Conservation (phyloP, 2,113 vertebrate species). For the Perca fluviatilis region DNA sequence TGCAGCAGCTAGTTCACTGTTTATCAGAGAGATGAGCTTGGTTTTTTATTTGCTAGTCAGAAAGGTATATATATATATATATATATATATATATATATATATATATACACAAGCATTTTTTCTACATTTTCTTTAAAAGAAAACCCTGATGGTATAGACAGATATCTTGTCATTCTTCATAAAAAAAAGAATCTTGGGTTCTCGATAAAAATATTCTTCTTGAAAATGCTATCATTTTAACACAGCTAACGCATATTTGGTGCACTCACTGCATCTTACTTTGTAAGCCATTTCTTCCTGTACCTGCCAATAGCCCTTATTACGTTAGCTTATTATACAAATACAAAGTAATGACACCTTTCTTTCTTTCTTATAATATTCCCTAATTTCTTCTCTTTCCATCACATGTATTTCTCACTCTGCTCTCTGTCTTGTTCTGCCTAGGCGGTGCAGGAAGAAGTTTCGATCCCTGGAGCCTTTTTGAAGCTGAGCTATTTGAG, state of each 20-base stretch:
- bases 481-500: conserved; percentile 96
- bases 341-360: conserved; percentile 33
- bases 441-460: conserved; percentile 96
- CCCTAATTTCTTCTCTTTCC: conserved; percentile 13
- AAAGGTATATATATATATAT: too few relatives aligned
- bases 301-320: conserved; percentile 41
- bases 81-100: too few relatives aligned
- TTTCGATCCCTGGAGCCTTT: conserved; percentile 93
- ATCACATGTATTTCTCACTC: conserved; percentile 44
- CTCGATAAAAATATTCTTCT: neutral
- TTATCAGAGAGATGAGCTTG: neutral
- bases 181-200: neutral
- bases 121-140: neutral
- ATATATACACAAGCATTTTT: too few relatives aligned
- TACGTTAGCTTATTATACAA: conserved; percentile 38
- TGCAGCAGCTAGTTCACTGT: conserved; percentile 3
- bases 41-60: conserved; percentile 1
- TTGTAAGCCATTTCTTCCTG: conserved; percentile 15
- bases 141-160: neutral
- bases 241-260: neutral
- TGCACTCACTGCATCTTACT: neutral
- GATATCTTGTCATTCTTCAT: neutral
- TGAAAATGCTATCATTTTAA: neutral
- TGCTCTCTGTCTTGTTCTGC: conserved; percentile 49
- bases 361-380: neutral